Evolutionary conservation across 2,888 invertebrate genomes (phyloP), one percentile per base, ranked within the genome.

Genomic region (Drosophila anomelani): DNA sequence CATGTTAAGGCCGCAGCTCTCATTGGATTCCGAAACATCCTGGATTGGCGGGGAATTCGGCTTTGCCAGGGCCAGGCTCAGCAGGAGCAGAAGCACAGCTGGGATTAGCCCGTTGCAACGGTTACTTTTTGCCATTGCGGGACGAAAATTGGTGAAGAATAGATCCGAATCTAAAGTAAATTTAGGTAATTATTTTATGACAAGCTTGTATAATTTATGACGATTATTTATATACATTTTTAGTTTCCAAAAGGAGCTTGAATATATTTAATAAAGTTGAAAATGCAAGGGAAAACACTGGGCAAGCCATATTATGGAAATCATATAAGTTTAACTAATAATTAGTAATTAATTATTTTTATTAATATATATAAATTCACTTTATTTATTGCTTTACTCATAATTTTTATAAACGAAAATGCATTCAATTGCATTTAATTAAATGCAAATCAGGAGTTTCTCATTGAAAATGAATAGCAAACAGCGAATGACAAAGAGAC

Each of bases 1-100:
- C 79, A 72, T 71, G 12, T 78, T 60, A 7, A 41, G 0, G 20
- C 81, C 85, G 43, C 85, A 85, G 41, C 59, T 75, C 34, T 82
- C 76, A 17, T 79, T 75, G 10, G 8, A 44, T 15, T 55, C 66
- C 15, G 58, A 13, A 7, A 66, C 51, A 32, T 26, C 7, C 23
- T 0, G 8, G 44, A 13, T 9, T 26, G 15, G 4, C 9, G 26
- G 29, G 3, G 47, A 29, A 5, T 12, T 29, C 12, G 47, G 47
- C 47, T 29, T 47, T 3, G 29, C 47, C 29, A 47, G 29, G 3
- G 17, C 47, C 3, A 54, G 8, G 4, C 15, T n/a, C 38, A 58
- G 10, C 15, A 62, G 36, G 7, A 47, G 10, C 17, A 62, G 41
- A 8, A 36, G 2, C 8, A 39, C 4, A 10, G 20, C 17, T 46